Base-by-base conservation (phyloP, 2,888 invertebrate species). In the Apodemia duryi region DNA sequence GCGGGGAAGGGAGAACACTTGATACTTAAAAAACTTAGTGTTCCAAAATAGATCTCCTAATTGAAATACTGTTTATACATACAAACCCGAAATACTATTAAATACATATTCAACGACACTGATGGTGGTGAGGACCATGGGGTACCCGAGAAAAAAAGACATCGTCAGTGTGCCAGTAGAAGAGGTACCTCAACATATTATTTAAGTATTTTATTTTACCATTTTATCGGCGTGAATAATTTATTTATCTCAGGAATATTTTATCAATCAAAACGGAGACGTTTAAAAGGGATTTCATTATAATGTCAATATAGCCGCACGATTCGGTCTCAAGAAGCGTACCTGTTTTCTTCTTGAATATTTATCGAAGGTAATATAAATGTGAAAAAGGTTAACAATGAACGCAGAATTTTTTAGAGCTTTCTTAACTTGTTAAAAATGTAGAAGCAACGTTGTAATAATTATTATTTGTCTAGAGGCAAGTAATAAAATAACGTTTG, bases 311-410 rank as follows among this genome's bases (percentile, higher is more conserved):
- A 83, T 79, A 72, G 75, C 60, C 64, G 60, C 21, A 52, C 68
- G 70, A 74, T 72, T 74, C 69, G 68, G 73, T 79, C 76, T 81
- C 79, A 84, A 38, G 38, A 38, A 82, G 83, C 80, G 73, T 72
- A 73, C 74, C 75, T 76, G 75, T 77, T 82, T 82, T 81, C 76
- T 80, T 75, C 74, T 80, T 83, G 77, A 84, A 84, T 83, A 86
- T 86, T 84, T 83, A 86, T 84, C 77, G 75, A 68, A 72, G 71
- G 73, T 79, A 82, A 81, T 83, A 82, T 82, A 73, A 73, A 73
- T 73, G 75, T 68, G 77, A 79, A 77, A 81, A 84, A 77, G 70
- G 69, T 70, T 75, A 77, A 83, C 81, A 83, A 84, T 79, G 69
- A 75, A 57, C 62, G 46, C 60, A 61, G 63, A 68, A 71, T 74